phyloP scores from a whole-genome alignment of 2,113 vertebrate genomes.

The Chinchilla lanigera region DNA sequence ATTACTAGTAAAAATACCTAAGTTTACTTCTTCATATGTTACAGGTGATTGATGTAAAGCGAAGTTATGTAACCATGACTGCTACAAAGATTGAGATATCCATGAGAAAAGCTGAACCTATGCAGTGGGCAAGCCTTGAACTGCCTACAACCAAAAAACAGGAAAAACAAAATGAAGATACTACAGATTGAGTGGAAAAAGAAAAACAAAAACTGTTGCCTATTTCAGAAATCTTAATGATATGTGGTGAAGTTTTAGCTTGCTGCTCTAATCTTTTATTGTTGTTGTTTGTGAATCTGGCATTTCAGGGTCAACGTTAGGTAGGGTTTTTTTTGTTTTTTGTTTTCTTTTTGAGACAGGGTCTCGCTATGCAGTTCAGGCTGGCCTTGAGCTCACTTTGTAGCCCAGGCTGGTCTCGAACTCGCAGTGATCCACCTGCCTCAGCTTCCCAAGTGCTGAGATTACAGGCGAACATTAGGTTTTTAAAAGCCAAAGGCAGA shows the following conservation, averaged over 20 bases:
- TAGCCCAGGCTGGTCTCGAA: too few relatives aligned
- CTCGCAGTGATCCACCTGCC: too few relatives aligned
- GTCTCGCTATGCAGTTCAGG: too few relatives aligned
- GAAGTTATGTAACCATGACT: conserved; percentile 95
- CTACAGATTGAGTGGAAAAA: conserved; percentile 78
- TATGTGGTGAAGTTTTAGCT: conserved; percentile 81
- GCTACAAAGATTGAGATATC: conserved; percentile 95
- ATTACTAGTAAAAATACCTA: background rate
- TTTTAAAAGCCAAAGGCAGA: conserved; percentile 73
- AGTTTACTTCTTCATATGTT: background rate
- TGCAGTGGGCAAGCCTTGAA: conserved; percentile 96
- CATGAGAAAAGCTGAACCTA: conserved; percentile 95
- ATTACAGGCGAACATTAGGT: background rate
- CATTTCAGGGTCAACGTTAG: conserved; percentile 63
- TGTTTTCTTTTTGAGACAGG: too few relatives aligned
- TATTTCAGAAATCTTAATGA: background rate
- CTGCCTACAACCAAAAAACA: conserved; percentile 88
- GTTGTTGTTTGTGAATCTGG: conserved; percentile 66
- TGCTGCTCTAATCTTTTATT: conserved; percentile 84
- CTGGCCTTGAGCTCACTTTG: too few relatives aligned
- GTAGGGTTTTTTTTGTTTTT: too few relatives aligned
- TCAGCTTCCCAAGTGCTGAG: too few relatives aligned
- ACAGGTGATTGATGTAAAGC: conserved; percentile 95
- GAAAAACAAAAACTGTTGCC: conserved; percentile 46
- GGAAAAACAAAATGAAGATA: conserved; percentile 83